Percentiles rank a stretch among this genome's conserved stretches.
These are phyloP conservation scores for Creontiades dilutus DNA, from an alignment of 2,888 invertebrate species.

Conservation along the genomic window DNA sequence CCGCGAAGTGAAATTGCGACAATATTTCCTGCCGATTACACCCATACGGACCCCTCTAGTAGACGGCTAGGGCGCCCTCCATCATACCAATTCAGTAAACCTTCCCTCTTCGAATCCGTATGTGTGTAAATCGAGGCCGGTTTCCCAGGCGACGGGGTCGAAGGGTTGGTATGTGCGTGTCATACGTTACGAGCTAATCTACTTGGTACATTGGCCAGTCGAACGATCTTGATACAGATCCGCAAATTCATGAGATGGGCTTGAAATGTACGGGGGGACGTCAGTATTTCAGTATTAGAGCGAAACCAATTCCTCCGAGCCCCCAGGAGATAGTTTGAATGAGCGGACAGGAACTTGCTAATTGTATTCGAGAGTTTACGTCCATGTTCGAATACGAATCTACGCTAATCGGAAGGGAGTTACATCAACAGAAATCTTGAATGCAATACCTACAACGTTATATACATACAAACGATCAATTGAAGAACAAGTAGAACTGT, in stretches of 20 bases:
- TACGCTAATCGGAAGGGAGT: no score
- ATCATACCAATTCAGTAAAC: constrained; percentile 12
- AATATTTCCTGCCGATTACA: constrained; percentile 63
- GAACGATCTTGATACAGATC: constrained; percentile 17
- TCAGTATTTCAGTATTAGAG: background rate
- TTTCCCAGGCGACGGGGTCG: background rate
- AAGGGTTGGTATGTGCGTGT: constrained; percentile 2
- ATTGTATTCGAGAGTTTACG: no score
- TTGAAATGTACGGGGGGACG: background rate
- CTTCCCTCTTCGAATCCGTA: constrained; percentile 6
- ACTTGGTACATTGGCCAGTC: constrained; percentile 28
- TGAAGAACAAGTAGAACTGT: no score
- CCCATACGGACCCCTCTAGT: constrained; percentile 37
- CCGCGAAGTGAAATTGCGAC: constrained; percentile 62
- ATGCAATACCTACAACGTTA: no score
- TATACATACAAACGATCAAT: no score
- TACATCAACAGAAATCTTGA: no score
- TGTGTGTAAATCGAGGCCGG: background rate
- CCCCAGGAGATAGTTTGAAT: background rate
- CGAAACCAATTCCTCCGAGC: constrained; percentile 8
- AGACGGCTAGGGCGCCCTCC: background rate
- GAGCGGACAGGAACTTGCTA: no score
- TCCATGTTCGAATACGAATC: no score
- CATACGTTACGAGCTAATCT: constrained; percentile 16
- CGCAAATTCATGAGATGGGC: constrained; percentile 26